A percentile compares a stretch with the other conserved stretches of the same genome.
Evolutionary conservation across 2,113 vertebrate species (phyloP).

Genomic region (Stegastes partitus): DNA sequence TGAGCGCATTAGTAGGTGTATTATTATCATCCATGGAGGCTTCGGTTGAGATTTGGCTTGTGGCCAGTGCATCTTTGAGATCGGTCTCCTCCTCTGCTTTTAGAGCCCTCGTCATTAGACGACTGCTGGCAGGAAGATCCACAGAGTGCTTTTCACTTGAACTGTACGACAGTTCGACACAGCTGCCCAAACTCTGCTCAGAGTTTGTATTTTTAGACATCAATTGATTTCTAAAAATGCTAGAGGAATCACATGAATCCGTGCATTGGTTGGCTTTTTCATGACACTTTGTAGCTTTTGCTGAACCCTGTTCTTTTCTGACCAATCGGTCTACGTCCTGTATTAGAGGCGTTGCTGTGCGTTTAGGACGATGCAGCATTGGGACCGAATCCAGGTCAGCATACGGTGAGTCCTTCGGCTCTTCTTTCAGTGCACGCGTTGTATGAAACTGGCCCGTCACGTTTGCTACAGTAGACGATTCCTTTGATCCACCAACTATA

Average conservation of each 20-base stretch:
- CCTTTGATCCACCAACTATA: conserved; percentile 70
- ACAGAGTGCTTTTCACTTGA: conserved; percentile 68
- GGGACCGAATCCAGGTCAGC: conserved; percentile 83
- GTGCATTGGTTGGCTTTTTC: conserved; percentile 27
- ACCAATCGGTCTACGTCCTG: conserved; percentile 10
- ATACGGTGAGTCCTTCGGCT: conserved; percentile 78
- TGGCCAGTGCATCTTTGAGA: conserved; percentile 59
- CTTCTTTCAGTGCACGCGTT: conserved; percentile 64
- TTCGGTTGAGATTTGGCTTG: conserved; percentile 45
- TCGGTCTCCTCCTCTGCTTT: conserved; percentile 72
- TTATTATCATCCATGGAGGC: conserved; percentile 1
- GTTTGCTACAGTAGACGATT: conserved; percentile 29
- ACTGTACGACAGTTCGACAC: conserved; percentile 20
- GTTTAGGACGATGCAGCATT: conserved; percentile 81
- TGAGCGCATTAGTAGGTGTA: conserved; percentile 22
- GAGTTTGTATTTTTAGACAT: conserved; percentile 34
- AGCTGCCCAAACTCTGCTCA: conserved; percentile 44
- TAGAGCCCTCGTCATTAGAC: conserved; percentile 80
- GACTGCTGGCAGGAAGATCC: conserved; percentile 78
- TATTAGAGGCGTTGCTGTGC: conserved; percentile 49
- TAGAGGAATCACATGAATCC: conserved; percentile 10
- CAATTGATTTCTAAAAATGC: conserved; percentile 26
- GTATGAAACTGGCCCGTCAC: conserved; percentile 34
- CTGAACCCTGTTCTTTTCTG: conserved; percentile 37
- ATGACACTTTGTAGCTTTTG: conserved; percentile 44